Percentiles rank a stretch among this genome's conserved stretches.
These are phyloP conservation scores for Lepidostoma basale DNA, from an alignment of 1,140 invertebrate genomes.

Conservation along the genomic window DNA sequence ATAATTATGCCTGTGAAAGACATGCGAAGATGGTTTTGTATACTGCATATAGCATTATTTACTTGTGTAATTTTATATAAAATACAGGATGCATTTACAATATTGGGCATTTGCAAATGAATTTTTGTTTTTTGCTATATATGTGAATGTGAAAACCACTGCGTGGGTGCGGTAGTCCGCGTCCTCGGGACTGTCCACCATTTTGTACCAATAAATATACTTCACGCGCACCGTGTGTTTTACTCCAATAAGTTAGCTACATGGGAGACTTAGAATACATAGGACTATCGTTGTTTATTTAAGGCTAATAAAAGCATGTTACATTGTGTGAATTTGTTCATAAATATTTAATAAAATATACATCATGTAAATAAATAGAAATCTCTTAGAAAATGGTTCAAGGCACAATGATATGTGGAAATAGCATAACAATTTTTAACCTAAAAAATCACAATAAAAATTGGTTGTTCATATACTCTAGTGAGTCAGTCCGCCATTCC, in stretches of 20 bases:
- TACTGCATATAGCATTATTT: slow-evolving; percentile 21
- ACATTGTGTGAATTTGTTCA: slow-evolving; percentile 27
- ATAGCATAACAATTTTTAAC: slow-evolving; percentile 21
- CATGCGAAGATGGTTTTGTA: slow-evolving; percentile 3
- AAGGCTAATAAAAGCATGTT: too few relatives aligned
- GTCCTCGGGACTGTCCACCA: too few relatives aligned
- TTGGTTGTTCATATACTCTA: slow-evolving; percentile 12
- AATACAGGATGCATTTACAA: slow-evolving; percentile 23
- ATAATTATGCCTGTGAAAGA: slow-evolving; percentile 8
- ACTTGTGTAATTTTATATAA: slow-evolving; percentile 23
- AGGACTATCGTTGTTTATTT: too few relatives aligned
- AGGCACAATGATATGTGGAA: slow-evolving; percentile 26
- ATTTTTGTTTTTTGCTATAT: slow-evolving; percentile 13
- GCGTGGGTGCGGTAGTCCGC: too few relatives aligned
- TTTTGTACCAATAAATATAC: slow-evolving; percentile 45
- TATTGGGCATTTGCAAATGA: background rate
- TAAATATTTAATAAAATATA: background rate
- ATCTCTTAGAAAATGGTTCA: slow-evolving; percentile 15
- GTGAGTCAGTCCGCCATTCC: slow-evolving; percentile 33
- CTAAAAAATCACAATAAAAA: background rate
- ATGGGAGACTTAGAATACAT: too few relatives aligned
- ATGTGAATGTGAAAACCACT: slow-evolving; percentile 23
- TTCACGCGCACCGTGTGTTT: slow-evolving; percentile 21
- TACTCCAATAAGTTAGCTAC: too few relatives aligned
- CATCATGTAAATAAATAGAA: slow-evolving; percentile 9